Evolutionary conservation across 2,797 vertebrate genomes (phyloP), one percentile per base, ranked within the genome.

Genomic region (Phyllotis vaccarum): DNA sequence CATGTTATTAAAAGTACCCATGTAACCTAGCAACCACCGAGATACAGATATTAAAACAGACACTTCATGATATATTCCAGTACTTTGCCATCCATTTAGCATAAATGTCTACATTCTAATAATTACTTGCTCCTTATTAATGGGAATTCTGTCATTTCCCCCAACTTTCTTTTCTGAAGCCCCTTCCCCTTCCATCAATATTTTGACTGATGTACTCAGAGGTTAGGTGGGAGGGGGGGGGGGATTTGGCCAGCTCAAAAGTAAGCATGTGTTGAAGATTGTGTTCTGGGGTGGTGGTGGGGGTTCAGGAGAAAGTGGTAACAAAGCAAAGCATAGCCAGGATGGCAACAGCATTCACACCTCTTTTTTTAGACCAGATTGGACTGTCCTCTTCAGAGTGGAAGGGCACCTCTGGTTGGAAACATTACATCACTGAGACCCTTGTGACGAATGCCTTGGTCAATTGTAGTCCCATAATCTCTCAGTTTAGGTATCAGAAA

Each of bases 1-100:
- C 97, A 97, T 98, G 97, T 98, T 98, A 98, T 98, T 97, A 98
- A 97, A 98, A 98, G 98, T 97, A 98, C 87, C 90, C 83, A 21
- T 16, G 98, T 98, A 98, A 95, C 98, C 98, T 97, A 98, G 98
- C 97, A 98, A 98, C 98, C 49, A 56, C 93, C 91, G 88, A 96
- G 97, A 97, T 78, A 10, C 94, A 97, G 92, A 88, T 88, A 96
- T 90, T 74, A 96, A 96, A 95, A 76, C 95, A 89, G 95, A 82
- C 56, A 56, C 60, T 64, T 52, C 52, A 68, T 52, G 91, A 90
- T 90, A 81, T 52, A 92, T 82, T 58, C 82, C 68, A 86, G 81
- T 43, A 49, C 90, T 94, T 92, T 49, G 81, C 66, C 74, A 89
- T 88, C 95, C 92, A 40, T 49, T 82, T 92, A 68, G 46, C 68